Base-by-base conservation (phyloP, 2,113 vertebrate species). In the Trichomycterus rosablanca region DNA sequence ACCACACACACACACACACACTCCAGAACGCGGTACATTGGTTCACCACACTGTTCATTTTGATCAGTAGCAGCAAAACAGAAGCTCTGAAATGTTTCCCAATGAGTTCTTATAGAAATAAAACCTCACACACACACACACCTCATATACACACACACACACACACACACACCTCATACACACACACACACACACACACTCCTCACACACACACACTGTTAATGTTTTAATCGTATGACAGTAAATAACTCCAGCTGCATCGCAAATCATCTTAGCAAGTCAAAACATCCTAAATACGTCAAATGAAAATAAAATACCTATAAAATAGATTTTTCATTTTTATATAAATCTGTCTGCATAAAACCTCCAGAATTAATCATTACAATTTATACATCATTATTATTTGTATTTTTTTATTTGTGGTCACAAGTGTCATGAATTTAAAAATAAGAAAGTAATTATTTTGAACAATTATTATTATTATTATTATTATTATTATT, bases 31-130 rank as follows among this genome's bases (percentile, higher is more conserved):
- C 35, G 35, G 7, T 11, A 11, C 5, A 11, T 3, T n/a, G 14
- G 37, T 40, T 40, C 37, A 40, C 37, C 11, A 76, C 11, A 76
- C 30, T 58, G 45, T 80, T 77, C 71, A 49, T n/a, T 80, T 81
- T 84, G 79, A 83, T 79, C 82, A 68, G 76, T 91, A 93, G 91
- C 92, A 95, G 92, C 91, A 44, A 53, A 80, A 82, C 77, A 74
- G 60, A 66, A 63, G 73, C n/a, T 34, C 52, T 67, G 50, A 44
- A 59, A 63, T 73, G 58, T 74, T 64, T 73, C 67, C 74, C 75
- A 82, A 79, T 84, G 76, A 82, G 71, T 75, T 14, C n/a, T 59
- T 51, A 73, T 55, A 72, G 71, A 56, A 63, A 39, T 51, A 26
- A 75, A 60, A 71, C 60, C 43, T 9, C 54, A 46, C 51, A 48